phyloP scores from a whole-genome alignment of 1,140 invertebrate genomes.

The Lysiphlebus fabarum region DNA sequence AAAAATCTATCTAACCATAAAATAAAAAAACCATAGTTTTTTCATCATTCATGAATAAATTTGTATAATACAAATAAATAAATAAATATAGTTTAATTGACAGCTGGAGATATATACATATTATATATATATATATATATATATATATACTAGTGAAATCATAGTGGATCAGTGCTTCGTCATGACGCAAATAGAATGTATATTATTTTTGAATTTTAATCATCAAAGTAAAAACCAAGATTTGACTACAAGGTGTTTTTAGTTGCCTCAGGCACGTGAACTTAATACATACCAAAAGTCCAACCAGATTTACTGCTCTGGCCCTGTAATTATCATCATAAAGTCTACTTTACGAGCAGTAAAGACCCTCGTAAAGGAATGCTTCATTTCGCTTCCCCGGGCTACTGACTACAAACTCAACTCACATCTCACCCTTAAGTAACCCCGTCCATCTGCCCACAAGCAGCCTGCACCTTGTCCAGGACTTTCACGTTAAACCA shows the following conservation, averaged over 20 bases:
- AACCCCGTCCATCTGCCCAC: constrained; percentile 17
- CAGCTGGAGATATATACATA: too few relatives aligned
- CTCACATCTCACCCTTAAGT: constrained; percentile 10
- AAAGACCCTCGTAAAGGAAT: constrained; percentile 61
- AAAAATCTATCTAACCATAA: too few relatives aligned
- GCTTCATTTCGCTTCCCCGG: constrained; percentile 56
- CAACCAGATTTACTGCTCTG: constrained; percentile 55
- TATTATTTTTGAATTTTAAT: too few relatives aligned
- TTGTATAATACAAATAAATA: too few relatives aligned
- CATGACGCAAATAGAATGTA: background rate
- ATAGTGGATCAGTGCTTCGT: constrained; percentile 9
- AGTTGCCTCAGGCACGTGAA: constrained; percentile 2
- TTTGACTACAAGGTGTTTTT: background rate
- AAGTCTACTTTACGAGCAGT: constrained; percentile 63
- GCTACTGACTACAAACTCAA: constrained; percentile 30
- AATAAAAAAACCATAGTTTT: too few relatives aligned
- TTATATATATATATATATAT: too few relatives aligned
- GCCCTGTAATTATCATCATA: constrained; percentile 62
- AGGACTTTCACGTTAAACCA: constrained; percentile 5
- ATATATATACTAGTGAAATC: too few relatives aligned
- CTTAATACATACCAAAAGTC: constrained; percentile 8
- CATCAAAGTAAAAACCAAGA: too few relatives aligned
- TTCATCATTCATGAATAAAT: too few relatives aligned
- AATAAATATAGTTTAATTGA: too few relatives aligned
- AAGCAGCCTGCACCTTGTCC: constrained; percentile 1